Evolutionary conservation across 2,797 vertebrate genomes (phyloP).

Genomic region (Alectoris magna): DNA sequence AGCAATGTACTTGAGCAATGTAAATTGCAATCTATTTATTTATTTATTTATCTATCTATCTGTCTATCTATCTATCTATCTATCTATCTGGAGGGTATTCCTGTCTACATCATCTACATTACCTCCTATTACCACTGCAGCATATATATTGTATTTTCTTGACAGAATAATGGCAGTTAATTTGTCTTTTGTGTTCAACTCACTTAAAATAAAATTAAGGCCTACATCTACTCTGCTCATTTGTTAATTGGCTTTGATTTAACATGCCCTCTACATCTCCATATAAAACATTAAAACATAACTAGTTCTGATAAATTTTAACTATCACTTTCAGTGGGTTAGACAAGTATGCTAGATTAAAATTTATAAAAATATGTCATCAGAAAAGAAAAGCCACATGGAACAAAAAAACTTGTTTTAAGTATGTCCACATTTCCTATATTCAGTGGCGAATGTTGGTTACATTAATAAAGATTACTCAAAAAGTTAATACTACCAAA

Average conservation of each 20-base stretch:
- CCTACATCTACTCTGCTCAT: neutral
- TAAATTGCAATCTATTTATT: neutral
- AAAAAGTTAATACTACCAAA: neutral
- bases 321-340: neutral
- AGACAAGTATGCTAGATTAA: neutral
- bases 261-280: neutral
- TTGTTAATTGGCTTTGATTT: neutral
- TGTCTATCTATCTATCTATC: too few relatives aligned
- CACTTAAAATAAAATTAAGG: neutral
- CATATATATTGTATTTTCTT: neutral
- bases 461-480: neutral
- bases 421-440: neutral
- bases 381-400: neutral
- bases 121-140: neutral
- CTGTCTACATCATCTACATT: neutral
- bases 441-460: neutral
- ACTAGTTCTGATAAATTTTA: neutral
- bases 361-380: neutral
- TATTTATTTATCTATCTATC: neutral
- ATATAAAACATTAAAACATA: rapidly evolving
- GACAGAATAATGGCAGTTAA: neutral
- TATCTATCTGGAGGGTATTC: neutral
- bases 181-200: neutral
- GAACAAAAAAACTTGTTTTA: neutral
- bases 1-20: neutral